These are phyloP conservation scores for Lepilemur ruficaudatus DNA, from an alignment of 2,797 vertebrate genomes.

Conservation along the genomic window DNA sequence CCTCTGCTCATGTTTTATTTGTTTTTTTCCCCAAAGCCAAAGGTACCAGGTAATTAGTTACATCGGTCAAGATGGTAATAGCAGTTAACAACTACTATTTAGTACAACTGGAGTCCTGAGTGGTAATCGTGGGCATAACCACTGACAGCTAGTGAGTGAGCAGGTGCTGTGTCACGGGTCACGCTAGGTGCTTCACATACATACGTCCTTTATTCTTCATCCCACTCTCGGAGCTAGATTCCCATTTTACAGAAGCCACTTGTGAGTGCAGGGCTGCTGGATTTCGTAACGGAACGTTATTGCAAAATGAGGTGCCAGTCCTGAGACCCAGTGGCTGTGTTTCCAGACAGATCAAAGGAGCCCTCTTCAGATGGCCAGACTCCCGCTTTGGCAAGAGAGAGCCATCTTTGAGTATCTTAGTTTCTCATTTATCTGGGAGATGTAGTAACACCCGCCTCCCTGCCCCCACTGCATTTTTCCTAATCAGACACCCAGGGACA, in stretches of 20 bases:
- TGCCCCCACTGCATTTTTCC: background rate
- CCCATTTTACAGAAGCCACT: background rate
- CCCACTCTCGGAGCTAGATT: background rate
- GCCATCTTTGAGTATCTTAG: background rate
- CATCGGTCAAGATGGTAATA: background rate
- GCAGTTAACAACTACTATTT: background rate
- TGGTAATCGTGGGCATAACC: background rate
- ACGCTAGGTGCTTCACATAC: background rate
- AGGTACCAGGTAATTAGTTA: background rate
- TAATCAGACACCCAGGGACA: background rate
- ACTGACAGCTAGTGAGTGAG: background rate
- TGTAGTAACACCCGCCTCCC: too few species aligned
- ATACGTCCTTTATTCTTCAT: background rate
- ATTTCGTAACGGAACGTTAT: background rate
- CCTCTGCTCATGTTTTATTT: background rate
- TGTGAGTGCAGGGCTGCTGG: background rate
- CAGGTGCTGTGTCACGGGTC: background rate
- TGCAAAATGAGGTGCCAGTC: background rate
- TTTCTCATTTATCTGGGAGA: background rate
- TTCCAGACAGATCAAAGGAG: background rate
- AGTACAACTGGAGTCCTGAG: background rate
- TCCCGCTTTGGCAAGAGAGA: background rate
- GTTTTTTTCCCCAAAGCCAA: background rate
- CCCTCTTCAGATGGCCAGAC: background rate
- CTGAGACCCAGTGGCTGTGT: background rate